Evolutionary conservation across 2,113 vertebrate species (phyloP).

Genomic region (Ornithorhynchus anatinus): DNA sequence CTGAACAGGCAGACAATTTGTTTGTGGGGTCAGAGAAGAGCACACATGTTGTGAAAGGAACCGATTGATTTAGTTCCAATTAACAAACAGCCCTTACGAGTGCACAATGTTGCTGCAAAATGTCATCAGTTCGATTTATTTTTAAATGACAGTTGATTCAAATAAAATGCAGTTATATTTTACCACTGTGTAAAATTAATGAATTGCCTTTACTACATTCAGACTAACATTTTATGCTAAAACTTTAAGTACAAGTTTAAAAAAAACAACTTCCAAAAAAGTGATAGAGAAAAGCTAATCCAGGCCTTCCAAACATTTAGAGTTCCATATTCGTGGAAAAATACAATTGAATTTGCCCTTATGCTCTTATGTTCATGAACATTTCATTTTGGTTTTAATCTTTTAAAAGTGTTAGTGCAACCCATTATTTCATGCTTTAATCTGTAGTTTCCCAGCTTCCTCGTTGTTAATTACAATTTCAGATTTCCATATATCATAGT

Average conservation of each 20-base stretch:
- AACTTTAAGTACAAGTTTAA: slow-evolving; percentile 30
- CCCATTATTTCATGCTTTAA: background rate
- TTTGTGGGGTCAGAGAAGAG: background rate
- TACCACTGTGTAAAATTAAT: background rate
- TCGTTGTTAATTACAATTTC: background rate
- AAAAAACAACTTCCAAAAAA: slow-evolving; percentile 38
- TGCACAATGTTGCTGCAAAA: background rate
- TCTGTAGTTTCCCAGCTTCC: background rate
- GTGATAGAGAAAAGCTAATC: background rate
- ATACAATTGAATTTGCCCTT: too few relatives aligned
- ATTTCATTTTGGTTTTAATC: background rate
- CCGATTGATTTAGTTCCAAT: background rate
- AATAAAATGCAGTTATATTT: background rate
- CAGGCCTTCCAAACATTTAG: background rate
- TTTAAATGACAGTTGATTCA: background rate
- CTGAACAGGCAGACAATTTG: background rate
- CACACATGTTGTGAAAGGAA: background rate
- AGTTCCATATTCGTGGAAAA: background rate
- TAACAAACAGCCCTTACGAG: fast-evolving
- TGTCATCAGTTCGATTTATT: background rate
- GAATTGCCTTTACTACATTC: slow-evolving; percentile 1
- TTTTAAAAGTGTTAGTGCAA: background rate
- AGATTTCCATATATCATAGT: background rate
- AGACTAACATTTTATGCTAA: slow-evolving; percentile 18
- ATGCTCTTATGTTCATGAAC: background rate